Percentiles rank a stretch among this genome's conserved stretches.
These are phyloP conservation scores for Ataeniobius toweri DNA, from an alignment of 2,797 vertebrate species.

Conservation along the genomic window DNA sequence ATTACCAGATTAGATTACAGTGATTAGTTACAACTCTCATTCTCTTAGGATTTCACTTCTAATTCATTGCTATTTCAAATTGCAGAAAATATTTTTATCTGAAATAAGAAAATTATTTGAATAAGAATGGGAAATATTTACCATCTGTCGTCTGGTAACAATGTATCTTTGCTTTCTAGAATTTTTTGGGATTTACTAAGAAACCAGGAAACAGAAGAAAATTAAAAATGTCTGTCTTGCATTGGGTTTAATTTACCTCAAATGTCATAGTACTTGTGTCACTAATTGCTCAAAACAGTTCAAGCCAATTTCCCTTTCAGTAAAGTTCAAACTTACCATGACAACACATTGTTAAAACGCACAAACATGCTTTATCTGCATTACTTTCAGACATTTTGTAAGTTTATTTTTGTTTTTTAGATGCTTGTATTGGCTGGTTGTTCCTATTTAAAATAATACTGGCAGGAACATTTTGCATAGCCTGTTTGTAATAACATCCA, in stretches of 20 bases:
- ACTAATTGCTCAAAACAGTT: neutral
- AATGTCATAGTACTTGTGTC: too few species aligned
- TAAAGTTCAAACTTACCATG: neutral
- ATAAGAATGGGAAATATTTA: neutral
- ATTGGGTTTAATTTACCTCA: too few species aligned
- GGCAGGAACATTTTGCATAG: neutral
- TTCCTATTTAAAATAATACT: neutral
- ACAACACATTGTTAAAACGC: neutral
- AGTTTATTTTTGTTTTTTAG: neutral
- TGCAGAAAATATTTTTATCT: neutral
- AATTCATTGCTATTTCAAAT: neutral
- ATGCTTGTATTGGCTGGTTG: neutral
- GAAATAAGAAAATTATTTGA: neutral
- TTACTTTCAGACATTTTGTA: too few species aligned
- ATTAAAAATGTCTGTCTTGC: too few species aligned
- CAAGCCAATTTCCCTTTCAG: neutral
- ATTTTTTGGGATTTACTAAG: neutral
- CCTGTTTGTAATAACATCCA: neutral
- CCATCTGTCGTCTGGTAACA: neutral
- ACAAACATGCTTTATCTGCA: too few species aligned
- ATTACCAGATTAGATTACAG: conserved; percentile 32
- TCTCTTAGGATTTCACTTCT: neutral
- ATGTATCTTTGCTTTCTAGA: neutral
- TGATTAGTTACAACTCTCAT: conserved; percentile 16
- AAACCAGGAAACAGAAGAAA: neutral